Conservation (phyloP, 2,888 invertebrate species). For the Leptinotarsa juncta region DNA sequence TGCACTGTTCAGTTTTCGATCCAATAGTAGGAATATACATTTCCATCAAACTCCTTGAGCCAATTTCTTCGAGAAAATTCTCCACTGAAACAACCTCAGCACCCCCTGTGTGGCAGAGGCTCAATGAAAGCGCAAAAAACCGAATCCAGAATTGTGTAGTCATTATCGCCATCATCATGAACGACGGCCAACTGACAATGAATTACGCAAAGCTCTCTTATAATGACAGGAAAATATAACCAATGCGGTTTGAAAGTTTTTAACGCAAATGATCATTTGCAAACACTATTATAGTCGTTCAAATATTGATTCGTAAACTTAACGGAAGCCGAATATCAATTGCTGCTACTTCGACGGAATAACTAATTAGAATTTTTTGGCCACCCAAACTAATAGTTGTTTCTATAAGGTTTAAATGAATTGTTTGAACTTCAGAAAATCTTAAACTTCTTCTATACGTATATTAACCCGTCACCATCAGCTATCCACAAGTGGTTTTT, state of each 20-base stretch:
- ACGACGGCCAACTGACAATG: neutral
- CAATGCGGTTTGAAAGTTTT: neutral
- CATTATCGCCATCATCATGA: slow-evolving; percentile 1
- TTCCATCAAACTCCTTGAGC: slow-evolving; percentile 29
- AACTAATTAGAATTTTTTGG: neutral
- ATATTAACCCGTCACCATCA: no score
- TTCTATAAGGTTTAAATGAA: neutral
- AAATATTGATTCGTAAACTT: neutral
- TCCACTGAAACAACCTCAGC: neutral
- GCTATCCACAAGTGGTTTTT: no score
- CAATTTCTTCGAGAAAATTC: slow-evolving; percentile 31
- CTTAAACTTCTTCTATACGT: no score
- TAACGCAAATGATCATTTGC: neutral
- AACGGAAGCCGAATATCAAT: neutral
- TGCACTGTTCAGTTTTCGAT: slow-evolving; percentile 43
- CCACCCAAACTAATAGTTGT: neutral
- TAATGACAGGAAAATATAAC: slow-evolving; percentile 1
- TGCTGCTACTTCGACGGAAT: neutral
- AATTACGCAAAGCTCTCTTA: slow-evolving; percentile 3
- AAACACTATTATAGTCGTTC: neutral
- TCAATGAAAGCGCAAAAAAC: neutral
- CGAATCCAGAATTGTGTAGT: neutral
- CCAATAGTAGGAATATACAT: slow-evolving; percentile 44
- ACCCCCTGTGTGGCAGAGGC: neutral
- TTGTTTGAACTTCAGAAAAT: no score